Conservation (phyloP, 2,888 invertebrate genomes). For the Stenurella melanura region DNA sequence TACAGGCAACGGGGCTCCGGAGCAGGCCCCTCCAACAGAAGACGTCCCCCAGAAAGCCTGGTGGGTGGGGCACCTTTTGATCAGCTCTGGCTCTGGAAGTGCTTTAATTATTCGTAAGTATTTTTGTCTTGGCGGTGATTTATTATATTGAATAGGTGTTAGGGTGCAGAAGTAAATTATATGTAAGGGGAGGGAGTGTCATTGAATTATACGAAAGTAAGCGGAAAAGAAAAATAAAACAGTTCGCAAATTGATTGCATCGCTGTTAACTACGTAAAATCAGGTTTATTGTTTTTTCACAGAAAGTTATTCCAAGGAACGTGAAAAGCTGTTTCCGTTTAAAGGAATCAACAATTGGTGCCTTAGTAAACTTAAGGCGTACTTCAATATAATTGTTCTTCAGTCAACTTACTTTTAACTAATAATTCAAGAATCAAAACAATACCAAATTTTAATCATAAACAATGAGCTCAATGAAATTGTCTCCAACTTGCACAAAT, state of each 20-base stretch:
- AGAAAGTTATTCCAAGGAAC: background rate
- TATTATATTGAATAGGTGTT: constrained; percentile 36
- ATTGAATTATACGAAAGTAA: background rate
- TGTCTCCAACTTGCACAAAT: too few relatives aligned
- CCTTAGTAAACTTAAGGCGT: too few relatives aligned
- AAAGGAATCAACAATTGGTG: too few relatives aligned
- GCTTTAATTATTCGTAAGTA: constrained; percentile 77
- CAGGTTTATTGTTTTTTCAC: background rate
- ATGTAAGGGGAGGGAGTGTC: background rate
- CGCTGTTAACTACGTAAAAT: background rate
- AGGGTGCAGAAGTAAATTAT: background rate
- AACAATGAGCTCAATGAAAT: too few relatives aligned
- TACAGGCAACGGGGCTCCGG: constrained; percentile 77
- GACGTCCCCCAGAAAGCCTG: constrained; percentile 76
- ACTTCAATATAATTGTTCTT: too few relatives aligned
- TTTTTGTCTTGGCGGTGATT: constrained; percentile 29
- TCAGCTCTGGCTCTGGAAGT: constrained; percentile 81
- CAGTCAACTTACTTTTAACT: too few relatives aligned
- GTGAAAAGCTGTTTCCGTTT: background rate
- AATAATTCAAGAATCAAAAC: too few relatives aligned
- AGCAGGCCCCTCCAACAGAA: constrained; percentile 67
- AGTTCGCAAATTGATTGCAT: background rate
- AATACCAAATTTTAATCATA: too few relatives aligned
- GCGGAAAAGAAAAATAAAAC: constrained; percentile 1
- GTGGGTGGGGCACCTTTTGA: constrained; percentile 78